These are phyloP conservation scores for Amphiprion ocellaris DNA, from an alignment of 2,113 vertebrate species.

Conservation along the genomic window DNA sequence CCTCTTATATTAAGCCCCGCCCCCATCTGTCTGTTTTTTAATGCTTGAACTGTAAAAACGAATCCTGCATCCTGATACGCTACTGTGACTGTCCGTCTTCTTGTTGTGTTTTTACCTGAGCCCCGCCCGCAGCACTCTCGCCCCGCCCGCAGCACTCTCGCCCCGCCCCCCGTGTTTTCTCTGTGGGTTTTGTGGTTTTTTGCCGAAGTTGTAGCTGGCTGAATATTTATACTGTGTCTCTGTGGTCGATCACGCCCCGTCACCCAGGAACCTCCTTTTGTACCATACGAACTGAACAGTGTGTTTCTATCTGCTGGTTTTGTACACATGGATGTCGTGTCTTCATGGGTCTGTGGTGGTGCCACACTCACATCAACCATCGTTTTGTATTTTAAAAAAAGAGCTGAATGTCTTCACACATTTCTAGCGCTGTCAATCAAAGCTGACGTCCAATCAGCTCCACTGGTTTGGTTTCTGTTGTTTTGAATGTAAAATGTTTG, in stretches of 20 bases:
- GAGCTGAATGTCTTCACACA: constrained; percentile 39
- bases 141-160: constrained; percentile 25
- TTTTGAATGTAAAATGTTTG: constrained; percentile 59
- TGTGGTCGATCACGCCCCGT: constrained; percentile 56
- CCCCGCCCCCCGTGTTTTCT: constrained; percentile 37
- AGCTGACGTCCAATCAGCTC: constrained; percentile 57
- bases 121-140: constrained; percentile 21
- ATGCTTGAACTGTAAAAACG: constrained; percentile 52
- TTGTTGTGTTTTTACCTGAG: constrained; percentile 49
- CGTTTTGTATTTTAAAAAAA: constrained; percentile 59
- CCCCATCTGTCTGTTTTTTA: constrained; percentile 10
- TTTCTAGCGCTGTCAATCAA: constrained; percentile 64
- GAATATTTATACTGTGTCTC: constrained; percentile 53
- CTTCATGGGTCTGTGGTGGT: constrained; percentile 36
- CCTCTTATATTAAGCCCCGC: background rate
- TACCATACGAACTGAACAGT: constrained; percentile 67
- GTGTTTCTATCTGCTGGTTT: constrained; percentile 71
- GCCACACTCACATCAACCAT: constrained; percentile 43
- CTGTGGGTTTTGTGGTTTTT: constrained; percentile 70
- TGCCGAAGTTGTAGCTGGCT: constrained; percentile 52
- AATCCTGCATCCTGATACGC: constrained; percentile 61
- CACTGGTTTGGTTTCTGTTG: constrained; percentile 32
- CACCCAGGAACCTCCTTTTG: constrained; percentile 54
- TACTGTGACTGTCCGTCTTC: constrained; percentile 55
- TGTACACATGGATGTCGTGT: constrained; percentile 64